Percentiles rank a stretch among this genome's conserved stretches.
phyloP scores from a whole-genome alignment of 2,113 vertebrate genomes.

The Emydocephalus ijimae region DNA sequence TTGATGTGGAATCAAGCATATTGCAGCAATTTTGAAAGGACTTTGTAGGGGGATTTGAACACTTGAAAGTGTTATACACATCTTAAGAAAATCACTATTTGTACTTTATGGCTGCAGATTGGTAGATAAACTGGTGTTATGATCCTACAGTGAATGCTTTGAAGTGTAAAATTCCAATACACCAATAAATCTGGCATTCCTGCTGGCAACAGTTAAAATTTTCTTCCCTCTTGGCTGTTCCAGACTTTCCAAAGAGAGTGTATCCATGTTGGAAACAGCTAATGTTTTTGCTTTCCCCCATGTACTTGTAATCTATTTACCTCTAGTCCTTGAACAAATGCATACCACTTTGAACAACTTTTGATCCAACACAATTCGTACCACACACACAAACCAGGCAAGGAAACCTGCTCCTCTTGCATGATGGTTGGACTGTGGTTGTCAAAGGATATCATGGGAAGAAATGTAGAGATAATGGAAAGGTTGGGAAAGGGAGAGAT shows the following conservation, averaged over 20 bases:
- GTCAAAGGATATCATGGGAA: neutral
- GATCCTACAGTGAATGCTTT: neutral
- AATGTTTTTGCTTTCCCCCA: neutral
- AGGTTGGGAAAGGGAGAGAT: neutral
- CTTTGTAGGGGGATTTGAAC: neutral
- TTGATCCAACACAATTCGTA: neutral
- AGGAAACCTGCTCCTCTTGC: neutral
- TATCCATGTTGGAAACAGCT: neutral
- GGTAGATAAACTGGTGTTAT: neutral
- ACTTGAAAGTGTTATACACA: neutral
- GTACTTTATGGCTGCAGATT: neutral
- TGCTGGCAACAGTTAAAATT: neutral
- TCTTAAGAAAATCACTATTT: neutral
- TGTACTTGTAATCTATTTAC: neutral
- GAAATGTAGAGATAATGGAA: neutral
- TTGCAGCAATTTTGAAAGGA: neutral
- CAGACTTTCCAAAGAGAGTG: neutral
- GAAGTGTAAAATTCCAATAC: neutral
- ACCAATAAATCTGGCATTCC: neutral
- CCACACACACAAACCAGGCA: neutral
- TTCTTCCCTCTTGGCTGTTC: neutral
- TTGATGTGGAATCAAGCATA: neutral
- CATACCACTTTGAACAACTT: neutral
- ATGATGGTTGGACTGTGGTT: neutral
- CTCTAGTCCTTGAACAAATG: neutral